Evolutionary conservation across 2,797 vertebrate species (phyloP), one percentile per base, ranked within the genome.

Genomic region (Anolis apletophallus): DNA sequence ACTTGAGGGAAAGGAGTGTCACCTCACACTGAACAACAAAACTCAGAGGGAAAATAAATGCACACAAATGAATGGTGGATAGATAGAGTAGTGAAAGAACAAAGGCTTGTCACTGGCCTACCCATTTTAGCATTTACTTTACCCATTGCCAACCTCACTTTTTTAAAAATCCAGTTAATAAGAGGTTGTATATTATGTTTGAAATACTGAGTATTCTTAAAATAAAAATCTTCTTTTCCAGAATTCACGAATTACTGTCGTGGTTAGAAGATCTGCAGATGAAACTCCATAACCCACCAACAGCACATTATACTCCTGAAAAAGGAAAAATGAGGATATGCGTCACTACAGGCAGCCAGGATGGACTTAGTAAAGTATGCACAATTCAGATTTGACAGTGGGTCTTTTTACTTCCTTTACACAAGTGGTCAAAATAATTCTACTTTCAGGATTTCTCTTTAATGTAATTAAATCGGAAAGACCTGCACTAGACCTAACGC

Each of bases 231-330:
- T 71, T 90, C 78, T 91, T 26, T 91, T 90, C 86, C 88, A 98
- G 98, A 57, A 95, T 98, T 86, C 97, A 97, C 1, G 97, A 98
- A 91, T 94, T 98, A 90, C 34, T 98, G 76, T 96, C 95, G 0
- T 98, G 98, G 98, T 95, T 98, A 94, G 98, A 97, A 92, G 92
- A 95, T 61, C 95, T 98, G 6, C 98, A 98, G 95, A 96, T 94
- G 92, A 95, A 86, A 57, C 93, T 98, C 26, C 98, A 98, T 92
- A 96, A 97, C 71, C 98, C 98, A 0, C 98, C 97, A 19, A 97
- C 96, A 0, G 84, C 91, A 46, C 3, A 17, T 89, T 97, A 95
- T 91, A 93, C 93, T 80, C 89, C 96, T 0, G 96, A 94, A 68
- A 92, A 91, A n/a, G 97, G 97, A 61, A 95, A 97, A 92, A 97